A percentile compares a stretch with the other conserved stretches of the same genome.
Conservation (phyloP, 1,140 invertebrate genomes). For the Oedothorax gibbosus region DNA sequence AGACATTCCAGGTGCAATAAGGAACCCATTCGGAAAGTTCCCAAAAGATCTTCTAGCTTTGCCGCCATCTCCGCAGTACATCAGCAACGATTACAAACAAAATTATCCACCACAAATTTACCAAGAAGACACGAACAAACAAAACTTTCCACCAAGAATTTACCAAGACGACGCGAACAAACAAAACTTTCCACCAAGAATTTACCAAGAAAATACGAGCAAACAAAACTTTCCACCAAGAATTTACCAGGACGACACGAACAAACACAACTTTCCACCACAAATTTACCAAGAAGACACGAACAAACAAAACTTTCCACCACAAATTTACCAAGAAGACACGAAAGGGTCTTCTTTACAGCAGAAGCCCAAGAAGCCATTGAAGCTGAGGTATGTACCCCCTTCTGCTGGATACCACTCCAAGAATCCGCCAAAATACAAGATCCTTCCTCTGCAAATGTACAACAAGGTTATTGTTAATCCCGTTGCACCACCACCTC, state of each 20-base stretch:
- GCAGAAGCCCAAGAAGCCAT: too few species aligned
- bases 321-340: not conserved
- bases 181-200: not conserved
- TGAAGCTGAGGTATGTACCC: not conserved
- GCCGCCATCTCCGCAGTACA: not conserved
- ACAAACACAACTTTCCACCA: not conserved
- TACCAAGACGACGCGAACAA: not conserved
- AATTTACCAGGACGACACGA: not conserved
- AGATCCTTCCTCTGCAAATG: slow-evolving; percentile 10
- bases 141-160: not conserved
- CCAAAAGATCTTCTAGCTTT: not conserved
- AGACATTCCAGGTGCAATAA: not conserved
- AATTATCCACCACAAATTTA: not conserved
- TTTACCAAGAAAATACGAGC: not conserved
- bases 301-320: not conserved
- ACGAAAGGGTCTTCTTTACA: too few species aligned
- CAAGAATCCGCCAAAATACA: not conserved
- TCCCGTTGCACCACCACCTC: not conserved
- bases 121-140: not conserved
- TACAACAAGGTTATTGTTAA: slow-evolving; percentile 3
- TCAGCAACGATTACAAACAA: not conserved
- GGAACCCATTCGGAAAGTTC: too few species aligned
- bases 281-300: not conserved
- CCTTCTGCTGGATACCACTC: not conserved
- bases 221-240: not conserved